Evolutionary conservation across 1,140 invertebrate genomes (phyloP).

Genomic region (Drosophila busckii): DNA sequence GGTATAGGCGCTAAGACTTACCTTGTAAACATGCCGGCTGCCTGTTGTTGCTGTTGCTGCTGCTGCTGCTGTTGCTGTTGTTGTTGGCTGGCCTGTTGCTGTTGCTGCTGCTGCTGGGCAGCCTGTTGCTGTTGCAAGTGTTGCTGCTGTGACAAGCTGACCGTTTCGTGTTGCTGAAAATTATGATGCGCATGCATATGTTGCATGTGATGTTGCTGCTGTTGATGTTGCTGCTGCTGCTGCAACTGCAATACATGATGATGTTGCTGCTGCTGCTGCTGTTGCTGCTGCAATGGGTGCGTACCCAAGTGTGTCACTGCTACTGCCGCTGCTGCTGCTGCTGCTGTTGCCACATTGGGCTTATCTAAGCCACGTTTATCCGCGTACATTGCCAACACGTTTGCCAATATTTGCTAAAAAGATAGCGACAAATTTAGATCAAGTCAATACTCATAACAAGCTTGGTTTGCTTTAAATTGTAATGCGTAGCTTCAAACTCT

Average conservation of each 20-base stretch:
- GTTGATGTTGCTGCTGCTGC: conserved; percentile 54
- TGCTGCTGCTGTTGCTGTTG: conserved; percentile 49
- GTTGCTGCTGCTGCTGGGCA: conserved; percentile 39
- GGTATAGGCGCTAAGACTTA: conserved; percentile 72
- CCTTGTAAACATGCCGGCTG: conserved; percentile 74
- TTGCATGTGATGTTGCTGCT: conserved; percentile 66
- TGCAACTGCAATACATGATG: conserved; percentile 54
- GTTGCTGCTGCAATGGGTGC: conserved; percentile 48
- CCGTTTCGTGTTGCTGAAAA: conserved; percentile 55
- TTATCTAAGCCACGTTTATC: conserved; percentile 71
- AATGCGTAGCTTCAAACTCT: conserved; percentile 67
- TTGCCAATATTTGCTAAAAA: conserved; percentile 69
- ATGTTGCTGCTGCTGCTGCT: conserved; percentile 51
- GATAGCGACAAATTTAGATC: conserved; percentile 14
- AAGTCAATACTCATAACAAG: conserved; percentile 34
- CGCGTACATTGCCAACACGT: conserved; percentile 63
- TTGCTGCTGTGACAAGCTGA: conserved; percentile 52
- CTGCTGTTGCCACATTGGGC: conserved; percentile 18
- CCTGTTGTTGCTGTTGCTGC: conserved; percentile 36
- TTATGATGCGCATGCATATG: conserved; percentile 70
- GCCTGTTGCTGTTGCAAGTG: conserved; percentile 43
- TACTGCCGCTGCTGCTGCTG: conserved; percentile 16
- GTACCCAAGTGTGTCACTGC: conserved; percentile 45
- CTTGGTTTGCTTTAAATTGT: conserved; percentile 44
- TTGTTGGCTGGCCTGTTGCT: conserved; percentile 48